Evolutionary conservation across 2,888 invertebrate genomes (phyloP).

Genomic region (Eupelmus urozonus): DNA sequence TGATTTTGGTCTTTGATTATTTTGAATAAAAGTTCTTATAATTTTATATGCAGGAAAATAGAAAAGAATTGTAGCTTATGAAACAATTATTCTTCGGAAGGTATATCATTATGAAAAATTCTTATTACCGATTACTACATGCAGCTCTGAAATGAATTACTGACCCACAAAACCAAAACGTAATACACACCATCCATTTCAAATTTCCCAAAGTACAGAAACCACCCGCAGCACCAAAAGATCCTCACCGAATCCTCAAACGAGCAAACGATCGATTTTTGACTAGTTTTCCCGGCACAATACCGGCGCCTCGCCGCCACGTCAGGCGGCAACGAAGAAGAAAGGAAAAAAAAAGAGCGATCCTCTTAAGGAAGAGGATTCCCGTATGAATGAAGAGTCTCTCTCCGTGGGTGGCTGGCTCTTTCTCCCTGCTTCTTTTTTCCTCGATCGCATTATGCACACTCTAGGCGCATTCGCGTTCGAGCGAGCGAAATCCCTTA

Average conservation of each 20-base stretch:
- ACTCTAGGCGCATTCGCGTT: constrained; percentile 51
- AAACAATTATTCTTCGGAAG: too few relatives aligned
- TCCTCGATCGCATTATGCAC: constrained; percentile 33
- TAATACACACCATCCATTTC: too few relatives aligned
- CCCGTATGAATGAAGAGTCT: constrained; percentile 8
- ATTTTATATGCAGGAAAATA: too few relatives aligned
- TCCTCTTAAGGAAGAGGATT: constrained; percentile 13
- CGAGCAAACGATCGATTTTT: constrained; percentile 27
- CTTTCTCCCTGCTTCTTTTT: constrained; percentile 12
- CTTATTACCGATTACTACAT: too few relatives aligned
- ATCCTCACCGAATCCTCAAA: neutral
- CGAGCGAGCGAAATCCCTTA: constrained; percentile 61
- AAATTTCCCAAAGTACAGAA: too few relatives aligned
- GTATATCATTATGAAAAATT: too few relatives aligned
- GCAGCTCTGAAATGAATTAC: too few relatives aligned
- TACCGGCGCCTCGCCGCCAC: neutral
- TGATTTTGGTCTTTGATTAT: too few relatives aligned
- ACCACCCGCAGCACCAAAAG: neutral
- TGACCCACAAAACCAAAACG: too few relatives aligned
- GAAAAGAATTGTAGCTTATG: too few relatives aligned
- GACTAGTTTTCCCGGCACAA: constrained; percentile 10
- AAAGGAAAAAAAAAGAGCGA: constrained; percentile 6
- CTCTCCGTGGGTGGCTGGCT: constrained; percentile 53
- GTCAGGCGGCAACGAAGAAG: constrained; percentile 14
- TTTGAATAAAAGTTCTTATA: too few relatives aligned